Base-by-base conservation (phyloP, 2,888 invertebrate species). In the Papilio demoleus region DNA sequence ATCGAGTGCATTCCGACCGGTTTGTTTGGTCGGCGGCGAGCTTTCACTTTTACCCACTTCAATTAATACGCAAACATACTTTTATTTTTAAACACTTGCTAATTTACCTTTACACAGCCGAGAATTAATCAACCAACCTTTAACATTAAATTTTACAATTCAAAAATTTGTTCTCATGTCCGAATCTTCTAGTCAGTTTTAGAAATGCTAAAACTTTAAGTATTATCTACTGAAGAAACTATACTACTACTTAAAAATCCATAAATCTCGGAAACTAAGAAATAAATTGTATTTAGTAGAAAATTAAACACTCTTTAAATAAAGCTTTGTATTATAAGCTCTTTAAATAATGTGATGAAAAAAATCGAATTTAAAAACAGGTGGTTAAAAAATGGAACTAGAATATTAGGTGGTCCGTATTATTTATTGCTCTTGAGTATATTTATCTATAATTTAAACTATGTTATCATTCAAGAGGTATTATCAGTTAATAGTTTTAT, bases 41-140 rank as follows among this genome's bases (percentile, higher is more conserved):
- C 77, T 81, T 81, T 80, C 77, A 80, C 81, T 81, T 81, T 79
- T 73, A 76, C 70, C 71, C 72, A 34, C 36, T 31, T 34, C 31
- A 61, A 60, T 65, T 65, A 64, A 61, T 61, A 50, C n/a, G 2
- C 34, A 34, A 38, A 50, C n/a, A 63, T 70, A 70, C 69, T 75
- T 74, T 50, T 60, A 12, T 53, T 64, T 36, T 63, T 12, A 4
- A 53, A 53, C 53, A 24, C 8, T 31, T 9, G 53, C 31, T 31
- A 31, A 56, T 56, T 56, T 31, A 17, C 9, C 27, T 17, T 56
- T 31, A 31, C 31, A 4, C 11, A 56, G 9, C 17, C 31, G 3
- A n/a, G 9, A 1, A n/a, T 2, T n/a, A 27, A 50, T 8, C 14
- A 24, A 4, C 14, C 24, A 6, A 14, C 27, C n/a, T n/a, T n/a